These are phyloP conservation scores for Hoplostethus mediterraneus DNA, from an alignment of 2,797 vertebrate species.

Conservation along the genomic window DNA sequence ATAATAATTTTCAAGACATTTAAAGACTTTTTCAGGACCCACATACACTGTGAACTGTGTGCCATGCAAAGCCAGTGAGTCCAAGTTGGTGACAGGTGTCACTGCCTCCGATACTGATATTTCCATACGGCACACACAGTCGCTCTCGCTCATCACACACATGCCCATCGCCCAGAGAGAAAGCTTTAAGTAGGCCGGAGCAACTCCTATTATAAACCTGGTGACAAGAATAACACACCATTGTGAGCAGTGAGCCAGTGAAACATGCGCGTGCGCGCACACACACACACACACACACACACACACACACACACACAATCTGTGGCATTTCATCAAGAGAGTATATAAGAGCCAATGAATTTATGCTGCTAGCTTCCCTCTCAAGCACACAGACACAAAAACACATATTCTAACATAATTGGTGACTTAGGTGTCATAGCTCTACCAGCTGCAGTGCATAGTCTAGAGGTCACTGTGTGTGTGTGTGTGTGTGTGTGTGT, in stretches of 20 bases:
- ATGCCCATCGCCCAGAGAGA: constrained; percentile 22
- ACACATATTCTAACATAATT: constrained; percentile 22
- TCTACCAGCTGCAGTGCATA: constrained; percentile 40
- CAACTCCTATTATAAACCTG: constrained; percentile 60
- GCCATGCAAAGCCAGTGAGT: constrained; percentile 3
- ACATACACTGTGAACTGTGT: not conserved
- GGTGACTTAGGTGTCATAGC: not conserved
- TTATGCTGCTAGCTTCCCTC: constrained; percentile 5
- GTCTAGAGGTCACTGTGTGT: constrained; percentile 39
- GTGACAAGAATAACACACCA: constrained; percentile 54
- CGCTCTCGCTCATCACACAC: constrained; percentile 22
- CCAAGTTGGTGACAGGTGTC: constrained; percentile 34
- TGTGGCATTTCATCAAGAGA: constrained; percentile 17
- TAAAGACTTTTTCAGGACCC: not conserved
- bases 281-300: constrained; percentile 29
- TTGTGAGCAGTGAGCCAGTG: constrained; percentile 38
- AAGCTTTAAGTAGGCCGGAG: constrained; percentile 47
- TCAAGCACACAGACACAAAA: constrained; percentile 11
- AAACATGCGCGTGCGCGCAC: too few species aligned
- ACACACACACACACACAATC: constrained; percentile 50
- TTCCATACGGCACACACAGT: constrained; percentile 35
- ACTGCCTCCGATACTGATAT: constrained; percentile 23
- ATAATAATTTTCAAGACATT: too few species aligned
- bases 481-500: constrained; percentile 27
- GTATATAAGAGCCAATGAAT: constrained; percentile 25